A percentile compares a stretch with the other conserved stretches of the same genome.
Evolutionary conservation across 1,140 invertebrate species (phyloP).

Genomic region (Pseudoatta argentina): DNA sequence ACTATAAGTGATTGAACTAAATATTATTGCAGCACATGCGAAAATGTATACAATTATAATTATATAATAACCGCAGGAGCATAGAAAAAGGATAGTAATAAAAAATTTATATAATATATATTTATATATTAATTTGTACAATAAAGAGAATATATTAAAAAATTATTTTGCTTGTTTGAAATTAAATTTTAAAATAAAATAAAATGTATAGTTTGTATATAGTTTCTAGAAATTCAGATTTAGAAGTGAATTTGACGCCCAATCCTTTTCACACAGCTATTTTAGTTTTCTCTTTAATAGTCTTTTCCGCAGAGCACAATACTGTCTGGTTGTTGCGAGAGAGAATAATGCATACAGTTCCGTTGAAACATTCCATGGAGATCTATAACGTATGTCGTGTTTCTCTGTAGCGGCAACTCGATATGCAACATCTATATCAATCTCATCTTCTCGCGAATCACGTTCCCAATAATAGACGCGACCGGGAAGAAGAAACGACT

Average conservation of each 20-base stretch:
- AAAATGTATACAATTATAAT: not conserved
- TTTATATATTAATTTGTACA: not conserved
- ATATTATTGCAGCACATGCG: not conserved
- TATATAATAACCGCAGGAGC: not conserved
- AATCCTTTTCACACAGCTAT: not conserved
- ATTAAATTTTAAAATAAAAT: not conserved
- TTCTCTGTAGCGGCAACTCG: constrained; percentile 30
- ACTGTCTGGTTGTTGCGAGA: constrained; percentile 17
- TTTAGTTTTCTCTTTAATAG: not conserved
- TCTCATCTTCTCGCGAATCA: constrained; percentile 57
- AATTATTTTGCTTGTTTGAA: not conserved
- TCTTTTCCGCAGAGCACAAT: constrained; percentile 34
- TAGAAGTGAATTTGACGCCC: not conserved
- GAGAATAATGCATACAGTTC: constrained; percentile 18
- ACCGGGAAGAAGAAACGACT: constrained; percentile 36
- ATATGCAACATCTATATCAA: constrained; percentile 59
- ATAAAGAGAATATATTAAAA: not conserved
- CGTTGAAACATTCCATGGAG: constrained; percentile 35
- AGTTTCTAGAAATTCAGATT: not conserved
- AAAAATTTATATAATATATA: not conserved
- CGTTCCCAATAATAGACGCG: constrained; percentile 58
- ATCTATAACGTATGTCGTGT: constrained; percentile 42
- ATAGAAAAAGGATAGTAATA: not conserved
- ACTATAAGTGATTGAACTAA: constrained; percentile 10
- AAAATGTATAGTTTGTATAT: not conserved